Conservation (phyloP, 64 coral and sea anemone species). For the Actinia tenebrosa region DNA sequence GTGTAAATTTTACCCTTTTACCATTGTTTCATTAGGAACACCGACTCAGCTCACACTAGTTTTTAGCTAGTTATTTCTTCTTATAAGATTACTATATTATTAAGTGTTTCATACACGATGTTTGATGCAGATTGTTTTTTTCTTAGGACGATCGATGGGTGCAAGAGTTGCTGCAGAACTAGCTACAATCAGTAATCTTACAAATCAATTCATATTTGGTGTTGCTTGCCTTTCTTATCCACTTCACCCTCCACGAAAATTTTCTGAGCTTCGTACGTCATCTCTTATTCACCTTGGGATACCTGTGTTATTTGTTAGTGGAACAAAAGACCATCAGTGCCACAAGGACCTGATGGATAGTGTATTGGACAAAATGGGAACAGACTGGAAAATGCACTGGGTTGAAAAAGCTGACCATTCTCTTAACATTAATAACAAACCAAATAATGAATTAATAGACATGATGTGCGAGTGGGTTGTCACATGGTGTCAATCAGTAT, state of each 20-base stretch:
- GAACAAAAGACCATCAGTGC: slow-evolving; percentile 81
- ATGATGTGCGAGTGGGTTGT: slow-evolving; percentile 84
- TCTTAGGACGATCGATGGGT: slow-evolving; percentile 89
- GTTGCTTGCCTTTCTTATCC: slow-evolving; percentile 94
- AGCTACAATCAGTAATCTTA: slow-evolving; percentile 64
- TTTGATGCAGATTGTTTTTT: not conserved
- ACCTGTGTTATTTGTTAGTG: slow-evolving; percentile 93
- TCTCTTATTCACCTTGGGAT: slow-evolving; percentile 83
- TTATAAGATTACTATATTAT: no score
- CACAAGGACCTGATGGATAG: slow-evolving; percentile 78
- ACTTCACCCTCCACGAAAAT: slow-evolving; percentile 72
- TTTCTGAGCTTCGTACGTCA: slow-evolving; percentile 71
- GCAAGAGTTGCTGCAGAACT: slow-evolving; percentile 93
- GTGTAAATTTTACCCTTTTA: no score
- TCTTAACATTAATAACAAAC: slow-evolving; percentile 51
- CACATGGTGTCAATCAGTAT: slow-evolving; percentile 90
- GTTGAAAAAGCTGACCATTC: slow-evolving; percentile 79
- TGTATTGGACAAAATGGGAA: slow-evolving; percentile 67
- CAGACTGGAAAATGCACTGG: slow-evolving; percentile 92
- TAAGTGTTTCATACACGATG: no score
- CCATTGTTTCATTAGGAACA: no score
- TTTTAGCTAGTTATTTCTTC: no score
- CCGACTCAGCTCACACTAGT: no score
- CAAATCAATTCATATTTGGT: slow-evolving; percentile 83
- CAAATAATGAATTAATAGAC: slow-evolving; percentile 49